A percentile compares a stretch with the other conserved stretches of the same genome.
Evolutionary conservation across 2,888 invertebrate genomes (phyloP).

Genomic region (Pollenia amentaria): DNA sequence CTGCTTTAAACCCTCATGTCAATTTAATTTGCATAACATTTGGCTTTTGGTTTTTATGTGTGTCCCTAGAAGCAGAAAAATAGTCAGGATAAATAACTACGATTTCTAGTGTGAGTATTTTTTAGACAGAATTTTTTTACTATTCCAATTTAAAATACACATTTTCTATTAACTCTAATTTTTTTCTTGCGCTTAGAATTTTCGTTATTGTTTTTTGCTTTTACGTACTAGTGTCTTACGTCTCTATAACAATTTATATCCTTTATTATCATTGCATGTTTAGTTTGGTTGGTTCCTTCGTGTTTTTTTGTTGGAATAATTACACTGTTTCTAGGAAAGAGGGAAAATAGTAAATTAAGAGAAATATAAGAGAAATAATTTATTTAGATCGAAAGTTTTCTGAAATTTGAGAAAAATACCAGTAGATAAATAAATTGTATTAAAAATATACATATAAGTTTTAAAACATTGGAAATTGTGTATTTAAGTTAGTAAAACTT

Average conservation of each 20-base stretch:
- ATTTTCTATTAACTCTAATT: conserved; percentile 41
- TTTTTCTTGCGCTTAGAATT: conserved; percentile 15
- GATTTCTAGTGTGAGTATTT: not conserved
- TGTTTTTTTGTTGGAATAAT: conserved; percentile 28
- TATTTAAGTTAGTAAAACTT: conserved; percentile 18
- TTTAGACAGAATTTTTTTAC: not conserved
- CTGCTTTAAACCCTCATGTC: conserved; percentile 42
- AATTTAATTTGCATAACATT: conserved; percentile 65
- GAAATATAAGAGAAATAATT: too few species aligned
- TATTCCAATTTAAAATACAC: conserved; percentile 16
- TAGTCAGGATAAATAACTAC: conserved; percentile 10
- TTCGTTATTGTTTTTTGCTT: not conserved
- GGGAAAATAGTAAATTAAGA: not conserved
- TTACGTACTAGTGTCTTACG: conserved; percentile 44
- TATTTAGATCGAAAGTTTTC: too few species aligned
- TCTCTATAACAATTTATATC: conserved; percentile 51
- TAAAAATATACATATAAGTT: not conserved
- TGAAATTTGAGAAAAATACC: too few species aligned
- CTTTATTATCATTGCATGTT: conserved; percentile 52
- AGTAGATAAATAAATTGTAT: not conserved
- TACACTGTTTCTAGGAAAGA: conserved; percentile 33
- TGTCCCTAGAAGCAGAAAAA: not conserved
- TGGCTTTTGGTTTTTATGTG: conserved; percentile 48
- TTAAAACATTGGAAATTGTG: conserved; percentile 42
- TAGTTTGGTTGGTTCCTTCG: conserved; percentile 27